Conservation (phyloP, 2,797 vertebrate genomes). For the Acridotheres tristis region DNA sequence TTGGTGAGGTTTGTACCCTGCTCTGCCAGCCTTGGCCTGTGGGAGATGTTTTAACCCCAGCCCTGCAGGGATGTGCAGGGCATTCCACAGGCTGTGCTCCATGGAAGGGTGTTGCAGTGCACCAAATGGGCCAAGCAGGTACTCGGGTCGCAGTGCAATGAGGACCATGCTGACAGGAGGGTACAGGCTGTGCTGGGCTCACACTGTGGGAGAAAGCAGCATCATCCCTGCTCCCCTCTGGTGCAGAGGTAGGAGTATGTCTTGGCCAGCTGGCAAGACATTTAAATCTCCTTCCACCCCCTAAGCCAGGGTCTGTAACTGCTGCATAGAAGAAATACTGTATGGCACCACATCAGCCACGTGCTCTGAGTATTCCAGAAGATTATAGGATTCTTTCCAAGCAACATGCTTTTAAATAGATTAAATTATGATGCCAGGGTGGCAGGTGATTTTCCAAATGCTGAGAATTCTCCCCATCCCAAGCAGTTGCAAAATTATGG, state of each 20-base stretch:
- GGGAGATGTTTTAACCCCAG: neutral
- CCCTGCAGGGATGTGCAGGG: fast-evolving
- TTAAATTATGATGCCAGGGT: neutral
- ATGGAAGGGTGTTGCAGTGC: neutral
- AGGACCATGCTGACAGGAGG: fast-evolving
- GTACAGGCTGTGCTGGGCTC: neutral
- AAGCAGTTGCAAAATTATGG: neutral
- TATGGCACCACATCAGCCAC: neutral
- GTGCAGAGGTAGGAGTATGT: neutral
- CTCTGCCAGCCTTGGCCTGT: neutral
- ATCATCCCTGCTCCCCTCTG: neutral
- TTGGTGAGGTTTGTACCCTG: neutral
- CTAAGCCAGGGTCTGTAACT: neutral
- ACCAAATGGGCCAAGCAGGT: fast-evolving
- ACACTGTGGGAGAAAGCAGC: fast-evolving
- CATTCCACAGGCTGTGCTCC: neutral
- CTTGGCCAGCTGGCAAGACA: neutral
- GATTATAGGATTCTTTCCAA: neutral
- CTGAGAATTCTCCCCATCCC: neutral
- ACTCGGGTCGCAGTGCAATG: fast-evolving
- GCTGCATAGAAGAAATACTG: neutral
- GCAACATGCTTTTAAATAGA: neutral
- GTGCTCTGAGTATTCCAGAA: neutral
- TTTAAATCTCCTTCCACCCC: neutral
- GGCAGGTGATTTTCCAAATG: neutral